Evolutionary conservation across 2,888 invertebrate species (phyloP).

Genomic region (Cenopis cana): DNA sequence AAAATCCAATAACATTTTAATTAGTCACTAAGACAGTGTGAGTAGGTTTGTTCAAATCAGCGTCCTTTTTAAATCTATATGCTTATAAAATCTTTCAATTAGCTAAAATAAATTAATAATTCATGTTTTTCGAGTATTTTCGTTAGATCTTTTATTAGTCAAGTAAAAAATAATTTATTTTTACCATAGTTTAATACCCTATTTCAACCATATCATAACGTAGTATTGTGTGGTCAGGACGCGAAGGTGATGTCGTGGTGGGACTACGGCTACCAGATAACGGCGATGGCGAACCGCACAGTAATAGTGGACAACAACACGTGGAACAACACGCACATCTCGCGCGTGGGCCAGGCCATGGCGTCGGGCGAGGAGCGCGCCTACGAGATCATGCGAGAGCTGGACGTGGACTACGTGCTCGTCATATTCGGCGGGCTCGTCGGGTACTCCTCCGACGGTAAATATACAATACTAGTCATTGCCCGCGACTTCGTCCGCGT

Average conservation of each 20-base stretch:
- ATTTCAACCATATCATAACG: too few relatives aligned
- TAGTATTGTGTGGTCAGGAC: slow-evolving; percentile 87
- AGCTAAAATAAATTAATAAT: too few relatives aligned
- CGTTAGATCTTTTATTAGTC: too few relatives aligned
- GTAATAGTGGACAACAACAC: slow-evolving; percentile 99
- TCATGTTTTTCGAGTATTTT: too few relatives aligned
- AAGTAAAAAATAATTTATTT: too few relatives aligned
- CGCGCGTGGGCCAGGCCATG: slow-evolving; percentile 99
- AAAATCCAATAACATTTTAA: too few relatives aligned
- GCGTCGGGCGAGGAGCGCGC: slow-evolving; percentile 98
- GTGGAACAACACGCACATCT: slow-evolving; percentile 99
- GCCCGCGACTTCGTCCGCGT: too few relatives aligned
- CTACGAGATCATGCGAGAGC: slow-evolving; percentile 98
- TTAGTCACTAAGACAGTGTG: too few relatives aligned
- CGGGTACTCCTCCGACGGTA: slow-evolving; percentile 98
- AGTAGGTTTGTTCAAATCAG: too few relatives aligned
- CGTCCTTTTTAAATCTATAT: too few relatives aligned
- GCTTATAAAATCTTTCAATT: too few relatives aligned
- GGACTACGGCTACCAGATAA: slow-evolving; percentile 99
- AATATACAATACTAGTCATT: slow-evolving; percentile 43
- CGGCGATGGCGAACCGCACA: slow-evolving; percentile 99
- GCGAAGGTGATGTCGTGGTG: slow-evolving; percentile 99
- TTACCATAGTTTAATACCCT: too few relatives aligned
- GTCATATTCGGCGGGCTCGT: slow-evolving; percentile 99
- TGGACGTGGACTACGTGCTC: slow-evolving; percentile 98